phyloP scores from a whole-genome alignment of 2,888 invertebrate genomes.

The Thereva nobilitata region DNA sequence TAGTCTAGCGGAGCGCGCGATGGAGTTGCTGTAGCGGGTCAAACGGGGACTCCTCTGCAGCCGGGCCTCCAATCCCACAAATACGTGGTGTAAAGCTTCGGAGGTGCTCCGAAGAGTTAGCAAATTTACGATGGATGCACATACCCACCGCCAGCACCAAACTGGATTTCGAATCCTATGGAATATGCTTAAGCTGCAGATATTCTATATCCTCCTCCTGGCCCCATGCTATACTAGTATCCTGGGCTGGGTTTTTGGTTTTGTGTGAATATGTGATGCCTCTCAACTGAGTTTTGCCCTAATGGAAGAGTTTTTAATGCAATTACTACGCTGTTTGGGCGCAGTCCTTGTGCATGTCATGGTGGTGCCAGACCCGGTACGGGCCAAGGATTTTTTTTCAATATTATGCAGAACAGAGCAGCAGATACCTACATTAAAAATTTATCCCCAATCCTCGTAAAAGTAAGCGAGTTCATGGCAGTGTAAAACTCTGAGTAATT shows the following conservation, averaged over 20 bases:
- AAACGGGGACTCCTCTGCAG: too few species aligned
- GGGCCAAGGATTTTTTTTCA: background rate
- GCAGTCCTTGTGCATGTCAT: conserved; percentile 9
- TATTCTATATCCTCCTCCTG: background rate
- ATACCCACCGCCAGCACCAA: conserved; percentile 14
- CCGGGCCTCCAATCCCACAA: too few species aligned
- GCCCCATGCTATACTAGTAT: background rate
- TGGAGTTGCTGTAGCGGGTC: background rate
- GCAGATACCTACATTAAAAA: conserved; percentile 29
- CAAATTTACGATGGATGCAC: conserved; percentile 32
- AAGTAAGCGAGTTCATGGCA: conserved; percentile 1
- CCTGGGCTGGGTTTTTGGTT: background rate
- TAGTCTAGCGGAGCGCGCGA: background rate
- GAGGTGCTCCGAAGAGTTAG: conserved; percentile 23
- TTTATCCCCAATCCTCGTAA: conserved; percentile 26
- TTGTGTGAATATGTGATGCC: conserved; percentile 15
- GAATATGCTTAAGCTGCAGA: conserved; percentile 33
- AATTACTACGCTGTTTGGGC: conserved; percentile 32
- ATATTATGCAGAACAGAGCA: background rate
- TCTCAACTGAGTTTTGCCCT: conserved; percentile 11
- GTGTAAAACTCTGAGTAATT: conserved; percentile 22
- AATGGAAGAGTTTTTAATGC: conserved; percentile 36
- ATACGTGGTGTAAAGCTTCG: conserved; percentile 5
- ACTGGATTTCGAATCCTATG: conserved; percentile 20
- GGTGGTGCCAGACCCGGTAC: conserved; percentile 5